Evolutionary conservation across 2,888 invertebrate species (phyloP).

Genomic region (Nymphalis c-album): DNA sequence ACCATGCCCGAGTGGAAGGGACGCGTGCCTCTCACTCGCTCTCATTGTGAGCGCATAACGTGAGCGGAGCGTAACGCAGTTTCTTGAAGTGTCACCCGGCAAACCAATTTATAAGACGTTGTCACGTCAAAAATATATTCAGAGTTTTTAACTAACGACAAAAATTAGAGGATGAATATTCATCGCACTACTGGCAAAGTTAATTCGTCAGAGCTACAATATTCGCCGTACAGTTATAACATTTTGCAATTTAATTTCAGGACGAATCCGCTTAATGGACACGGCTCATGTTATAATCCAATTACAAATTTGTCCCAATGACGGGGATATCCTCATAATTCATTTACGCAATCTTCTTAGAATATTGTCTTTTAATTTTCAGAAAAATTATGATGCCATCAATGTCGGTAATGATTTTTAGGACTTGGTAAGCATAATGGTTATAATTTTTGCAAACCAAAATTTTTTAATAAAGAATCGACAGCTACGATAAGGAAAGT

Average conservation of each 20-base stretch:
- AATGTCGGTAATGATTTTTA: not conserved
- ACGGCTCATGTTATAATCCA: constrained; percentile 27
- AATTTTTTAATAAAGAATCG: too few relatives aligned
- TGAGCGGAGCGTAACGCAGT: too few relatives aligned
- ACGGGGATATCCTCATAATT: constrained; percentile 11
- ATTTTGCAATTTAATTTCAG: constrained; percentile 31
- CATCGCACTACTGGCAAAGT: constrained; percentile 11
- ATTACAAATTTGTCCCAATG: constrained; percentile 26
- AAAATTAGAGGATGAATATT: constrained; percentile 17
- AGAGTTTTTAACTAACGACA: constrained; percentile 1
- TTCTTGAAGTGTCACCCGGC: too few relatives aligned
- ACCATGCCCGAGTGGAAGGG: too few relatives aligned
- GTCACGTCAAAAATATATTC: too few relatives aligned
- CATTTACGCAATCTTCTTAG: constrained; percentile 6
- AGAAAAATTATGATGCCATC: not conserved
- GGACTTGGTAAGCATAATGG: not conserved
- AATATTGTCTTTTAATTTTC: not conserved
- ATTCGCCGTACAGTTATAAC: constrained; percentile 17
- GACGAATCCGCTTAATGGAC: constrained; percentile 26
- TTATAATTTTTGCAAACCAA: too few relatives aligned
- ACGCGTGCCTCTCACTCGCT: too few relatives aligned
- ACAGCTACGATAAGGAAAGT: too few relatives aligned
- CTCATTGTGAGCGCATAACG: too few relatives aligned
- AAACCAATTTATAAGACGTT: too few relatives aligned
- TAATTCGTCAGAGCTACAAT: constrained; percentile 35